Conservation (phyloP, 2,797 vertebrate species). For the Eurystomus glaucurus region DNA sequence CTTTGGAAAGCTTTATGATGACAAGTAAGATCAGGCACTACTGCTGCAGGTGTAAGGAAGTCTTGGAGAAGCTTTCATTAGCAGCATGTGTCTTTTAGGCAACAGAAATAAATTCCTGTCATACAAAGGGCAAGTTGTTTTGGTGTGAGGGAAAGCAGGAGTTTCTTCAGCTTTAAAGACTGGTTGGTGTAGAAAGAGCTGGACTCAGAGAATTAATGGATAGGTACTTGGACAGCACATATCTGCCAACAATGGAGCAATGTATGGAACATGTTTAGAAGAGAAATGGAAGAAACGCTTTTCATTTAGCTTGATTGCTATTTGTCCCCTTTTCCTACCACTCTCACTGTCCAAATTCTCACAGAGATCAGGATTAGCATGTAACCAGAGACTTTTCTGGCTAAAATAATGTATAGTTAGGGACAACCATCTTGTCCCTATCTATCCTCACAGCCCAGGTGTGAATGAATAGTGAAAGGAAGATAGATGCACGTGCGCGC, state of each 20-base stretch:
- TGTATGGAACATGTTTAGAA: background rate
- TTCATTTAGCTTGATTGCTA: background rate
- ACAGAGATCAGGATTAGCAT: background rate
- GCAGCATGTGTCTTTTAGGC: fast-evolving
- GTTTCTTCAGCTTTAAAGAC: background rate
- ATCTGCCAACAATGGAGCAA: background rate
- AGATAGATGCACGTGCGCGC: background rate
- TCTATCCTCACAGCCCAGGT: background rate
- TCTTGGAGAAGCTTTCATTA: background rate
- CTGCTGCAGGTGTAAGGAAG: background rate
- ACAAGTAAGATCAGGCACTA: background rate
- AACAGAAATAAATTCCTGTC: background rate
- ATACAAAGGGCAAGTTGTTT: background rate
- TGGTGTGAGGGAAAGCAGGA: background rate
- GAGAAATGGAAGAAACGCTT: background rate
- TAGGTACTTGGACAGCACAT: background rate
- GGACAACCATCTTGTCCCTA: background rate
- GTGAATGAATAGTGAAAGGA: background rate
- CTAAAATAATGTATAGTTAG: background rate
- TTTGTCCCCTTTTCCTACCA: background rate
- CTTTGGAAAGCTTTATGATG: background rate
- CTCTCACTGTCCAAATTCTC: background rate
- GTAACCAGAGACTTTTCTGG: background rate
- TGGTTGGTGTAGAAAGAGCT: background rate
- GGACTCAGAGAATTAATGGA: background rate